phyloP scores from a whole-genome alignment of 1,140 invertebrate genomes.

The Drosophila oshimai region DNA sequence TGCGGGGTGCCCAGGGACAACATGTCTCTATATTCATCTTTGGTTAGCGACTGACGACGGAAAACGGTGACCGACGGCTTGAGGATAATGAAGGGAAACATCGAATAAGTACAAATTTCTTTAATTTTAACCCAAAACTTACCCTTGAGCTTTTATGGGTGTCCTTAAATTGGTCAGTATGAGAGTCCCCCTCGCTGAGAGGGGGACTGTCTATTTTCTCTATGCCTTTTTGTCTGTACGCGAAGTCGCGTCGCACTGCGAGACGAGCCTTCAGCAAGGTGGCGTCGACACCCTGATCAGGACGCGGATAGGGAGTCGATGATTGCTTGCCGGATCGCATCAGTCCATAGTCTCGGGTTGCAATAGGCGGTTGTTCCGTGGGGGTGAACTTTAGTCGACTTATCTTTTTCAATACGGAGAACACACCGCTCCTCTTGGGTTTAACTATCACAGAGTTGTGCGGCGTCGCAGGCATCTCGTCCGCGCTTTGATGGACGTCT shows the following conservation, averaged over 20 bases:
- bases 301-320: constrained; percentile 41
- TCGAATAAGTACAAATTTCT: too few species aligned
- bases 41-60: neutral
- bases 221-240: neutral
- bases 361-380: neutral
- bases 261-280: constrained; percentile 19
- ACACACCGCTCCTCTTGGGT: too few species aligned
- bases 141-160: neutral
- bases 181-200: neutral
- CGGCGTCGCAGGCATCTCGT: neutral
- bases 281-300: constrained; percentile 3
- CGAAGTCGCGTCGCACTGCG: neutral
- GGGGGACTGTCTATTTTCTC: neutral
- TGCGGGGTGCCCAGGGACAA: constrained; percentile 31
- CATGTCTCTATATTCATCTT: neutral
- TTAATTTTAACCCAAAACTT: too few species aligned
- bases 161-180: neutral
- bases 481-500: neutral
- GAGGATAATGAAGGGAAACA: neutral
- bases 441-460: neutral
- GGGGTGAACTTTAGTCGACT: neutral
- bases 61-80: neutral
- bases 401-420: neutral
- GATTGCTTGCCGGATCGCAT: neutral
- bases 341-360: constrained; percentile 38